A percentile compares a stretch with the other conserved stretches of the same genome.
phyloP scores from a whole-genome alignment of 2,888 invertebrate genomes.

The Drosophila anceps region DNA sequence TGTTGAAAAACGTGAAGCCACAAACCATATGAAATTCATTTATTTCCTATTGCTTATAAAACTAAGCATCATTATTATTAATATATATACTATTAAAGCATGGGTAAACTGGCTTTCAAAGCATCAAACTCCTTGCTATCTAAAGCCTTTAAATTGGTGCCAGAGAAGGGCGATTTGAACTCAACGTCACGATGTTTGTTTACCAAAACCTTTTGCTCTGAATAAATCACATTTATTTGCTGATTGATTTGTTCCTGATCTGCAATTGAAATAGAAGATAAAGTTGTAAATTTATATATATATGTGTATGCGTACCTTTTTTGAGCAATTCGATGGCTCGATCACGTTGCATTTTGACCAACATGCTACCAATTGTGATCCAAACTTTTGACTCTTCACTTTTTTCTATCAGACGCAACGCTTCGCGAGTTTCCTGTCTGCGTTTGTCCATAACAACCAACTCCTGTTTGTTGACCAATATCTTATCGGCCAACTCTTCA shows the following conservation, averaged over 20 bases:
- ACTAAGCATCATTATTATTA: neutral
- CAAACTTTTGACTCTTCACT: conserved; percentile 81
- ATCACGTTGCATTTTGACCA: conserved; percentile 80
- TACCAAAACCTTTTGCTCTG: conserved; percentile 84
- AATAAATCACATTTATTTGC: conserved; percentile 83
- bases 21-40: conserved; percentile 9
- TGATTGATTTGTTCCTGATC: conserved; percentile 83
- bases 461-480: conserved; percentile 84
- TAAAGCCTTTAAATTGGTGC: conserved; percentile 83
- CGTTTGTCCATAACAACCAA: conserved; percentile 82
- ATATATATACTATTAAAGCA: conserved; percentile 53
- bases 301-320: conserved; percentile 72
- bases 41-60: conserved; percentile 17
- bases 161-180: conserved; percentile 80
- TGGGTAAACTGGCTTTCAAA: conserved; percentile 81
- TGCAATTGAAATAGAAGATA: conserved; percentile 43
- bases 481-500: conserved; percentile 84
- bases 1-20: conserved; percentile 29
- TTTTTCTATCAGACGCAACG: conserved; percentile 82
- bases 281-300: neutral
- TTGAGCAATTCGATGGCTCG: conserved; percentile 82
- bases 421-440: conserved; percentile 82
- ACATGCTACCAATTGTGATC: conserved; percentile 84
- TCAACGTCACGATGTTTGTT: conserved; percentile 84
- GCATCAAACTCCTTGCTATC: conserved; percentile 81